phyloP scores from a whole-genome alignment of 2,797 vertebrate species.

The Cetoscarus ocellatus region DNA sequence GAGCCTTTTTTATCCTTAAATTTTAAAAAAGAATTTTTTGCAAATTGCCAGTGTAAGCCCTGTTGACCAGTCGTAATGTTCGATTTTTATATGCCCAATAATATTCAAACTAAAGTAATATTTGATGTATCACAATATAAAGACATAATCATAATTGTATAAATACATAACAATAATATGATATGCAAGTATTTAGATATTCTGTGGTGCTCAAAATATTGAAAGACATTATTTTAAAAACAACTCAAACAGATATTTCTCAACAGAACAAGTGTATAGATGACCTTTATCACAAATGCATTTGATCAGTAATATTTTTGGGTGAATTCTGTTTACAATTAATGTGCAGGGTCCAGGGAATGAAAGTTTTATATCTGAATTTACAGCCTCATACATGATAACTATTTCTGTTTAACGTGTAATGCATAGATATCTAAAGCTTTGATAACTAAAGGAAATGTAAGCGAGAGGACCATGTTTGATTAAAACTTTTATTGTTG shows the following conservation, averaged over 20 bases:
- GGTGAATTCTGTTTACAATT: slow-evolving; percentile 14
- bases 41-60: too few relatives aligned
- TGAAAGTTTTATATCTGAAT: background rate
- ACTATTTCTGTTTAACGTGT: background rate
- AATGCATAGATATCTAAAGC: background rate
- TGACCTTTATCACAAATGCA: slow-evolving; percentile 5
- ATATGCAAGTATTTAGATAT: too few relatives aligned
- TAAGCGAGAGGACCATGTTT: background rate
- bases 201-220: background rate
- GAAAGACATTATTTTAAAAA: background rate
- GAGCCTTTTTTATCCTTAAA: background rate
- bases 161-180: background rate
- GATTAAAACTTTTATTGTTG: background rate
- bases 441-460: background rate
- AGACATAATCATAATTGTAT: background rate
- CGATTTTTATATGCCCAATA: background rate
- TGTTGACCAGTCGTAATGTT: background rate
- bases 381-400: background rate
- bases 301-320: slow-evolving; percentile 6
- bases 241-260: background rate
- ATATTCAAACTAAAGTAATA: background rate
- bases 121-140: too few relatives aligned
- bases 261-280: background rate
- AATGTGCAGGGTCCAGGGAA: slow-evolving; percentile 3
- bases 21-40: background rate